Conservation (phyloP, 2,113 vertebrate genomes). For the Cyprinodon variegatus region DNA sequence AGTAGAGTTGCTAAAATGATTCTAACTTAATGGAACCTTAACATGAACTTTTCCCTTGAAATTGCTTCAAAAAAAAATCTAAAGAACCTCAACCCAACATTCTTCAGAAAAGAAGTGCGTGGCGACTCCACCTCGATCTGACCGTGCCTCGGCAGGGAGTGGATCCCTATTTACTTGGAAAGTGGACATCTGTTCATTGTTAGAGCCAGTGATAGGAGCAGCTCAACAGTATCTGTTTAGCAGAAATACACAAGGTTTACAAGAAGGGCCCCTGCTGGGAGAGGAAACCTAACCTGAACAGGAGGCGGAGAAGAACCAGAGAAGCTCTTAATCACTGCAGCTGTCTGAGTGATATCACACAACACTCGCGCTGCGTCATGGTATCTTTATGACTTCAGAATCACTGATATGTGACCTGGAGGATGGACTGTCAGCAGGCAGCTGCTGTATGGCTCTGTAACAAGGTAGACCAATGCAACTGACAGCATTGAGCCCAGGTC, state of each 20-base stretch:
- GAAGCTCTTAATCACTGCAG: constrained; percentile 56
- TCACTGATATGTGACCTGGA: constrained; percentile 42
- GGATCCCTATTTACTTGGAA: constrained; percentile 44
- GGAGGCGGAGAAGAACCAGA: constrained; percentile 39
- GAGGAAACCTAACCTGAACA: constrained; percentile 54
- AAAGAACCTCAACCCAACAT: background rate
- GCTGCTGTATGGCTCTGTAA: constrained; percentile 30
- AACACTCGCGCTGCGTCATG: constrained; percentile 64
- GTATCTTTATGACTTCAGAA: constrained; percentile 51
- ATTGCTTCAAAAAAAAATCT: background rate
- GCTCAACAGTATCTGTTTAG: constrained; percentile 55
- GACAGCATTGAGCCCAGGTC: too few relatives aligned
- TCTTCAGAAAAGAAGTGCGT: background rate
- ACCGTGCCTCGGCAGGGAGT: constrained; percentile 37
- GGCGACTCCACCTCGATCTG: constrained; percentile 15
- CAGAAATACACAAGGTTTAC: constrained; percentile 58
- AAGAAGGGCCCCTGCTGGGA: constrained; percentile 54
- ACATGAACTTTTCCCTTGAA: background rate
- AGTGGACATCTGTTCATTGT: constrained; percentile 77
- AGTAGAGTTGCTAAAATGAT: background rate
- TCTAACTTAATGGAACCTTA: background rate
- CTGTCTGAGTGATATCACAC: constrained; percentile 74
- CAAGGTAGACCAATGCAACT: constrained; percentile 9
- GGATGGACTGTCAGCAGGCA: constrained; percentile 16
- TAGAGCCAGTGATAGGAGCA: constrained; percentile 55